Evolutionary conservation across 2,113 vertebrate genomes (phyloP), one percentile per base, ranked within the genome.

Genomic region (Pituophis catenifer): DNA sequence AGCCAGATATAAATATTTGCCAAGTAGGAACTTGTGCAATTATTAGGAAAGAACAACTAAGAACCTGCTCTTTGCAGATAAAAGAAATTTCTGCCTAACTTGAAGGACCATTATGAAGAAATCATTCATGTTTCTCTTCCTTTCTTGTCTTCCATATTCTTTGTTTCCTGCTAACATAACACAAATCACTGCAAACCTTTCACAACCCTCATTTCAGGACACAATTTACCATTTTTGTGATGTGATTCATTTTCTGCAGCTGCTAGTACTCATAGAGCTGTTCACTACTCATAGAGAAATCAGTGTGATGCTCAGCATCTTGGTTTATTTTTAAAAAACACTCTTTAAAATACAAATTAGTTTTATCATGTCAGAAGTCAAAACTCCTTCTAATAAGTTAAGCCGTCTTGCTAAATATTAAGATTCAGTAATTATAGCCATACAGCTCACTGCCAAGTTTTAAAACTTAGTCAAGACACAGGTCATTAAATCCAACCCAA

Each of bases 251-350:
- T 75, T 86, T 93, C 33, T 50, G 12, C 21, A 0, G 0, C 86
- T 94, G 55, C 26, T 93, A 93, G 54, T 10, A 44, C 38, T 44
- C 38, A 44, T 44, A 44, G 38, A 44, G 38, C 38, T 44, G 55
- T 93, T n/a, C 50, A 33, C 65, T 33, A 88, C 19, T 93, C 0
- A 0, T 9, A 52, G 93, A 85, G 38, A 94, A 65, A n/a, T 70
- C 11, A 90, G 75, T 94, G 94, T 7, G 86, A 89, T 93, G 55
- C 90, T 54, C 81, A 93, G 52, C 94, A 94, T 95, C 95, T 92
- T 86, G 53, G 93, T 93, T 94, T 95, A 93, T 57, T 90, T 94
- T 44, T 55, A 75, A 91, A 52, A 90, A 94, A 89, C 17, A 58
- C 59, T 33, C n/a, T 91, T 93, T n/a, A 91, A 94, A 96, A 94